These are phyloP conservation scores for Oligia fasciuncula DNA, from an alignment of 2,888 invertebrate species.

Conservation along the genomic window DNA sequence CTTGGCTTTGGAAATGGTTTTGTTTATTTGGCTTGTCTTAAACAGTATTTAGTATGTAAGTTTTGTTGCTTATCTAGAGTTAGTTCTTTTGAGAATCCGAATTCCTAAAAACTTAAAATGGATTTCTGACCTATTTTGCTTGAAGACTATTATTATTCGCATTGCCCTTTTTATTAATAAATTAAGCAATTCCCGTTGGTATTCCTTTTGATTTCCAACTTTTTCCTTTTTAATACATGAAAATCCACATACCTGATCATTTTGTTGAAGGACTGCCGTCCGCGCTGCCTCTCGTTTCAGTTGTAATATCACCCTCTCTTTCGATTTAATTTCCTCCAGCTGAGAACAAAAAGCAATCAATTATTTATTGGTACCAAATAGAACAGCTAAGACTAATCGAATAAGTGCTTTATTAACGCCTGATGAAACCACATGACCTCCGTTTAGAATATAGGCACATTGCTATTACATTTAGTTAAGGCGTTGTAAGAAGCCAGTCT, in stretches of 20 bases:
- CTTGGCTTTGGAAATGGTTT: constrained; percentile 12
- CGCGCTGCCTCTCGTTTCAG: constrained; percentile 84
- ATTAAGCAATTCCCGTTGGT: neutral
- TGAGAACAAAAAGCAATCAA: constrained; percentile 75
- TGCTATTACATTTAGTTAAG: constrained; percentile 45
- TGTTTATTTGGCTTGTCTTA: constrained; percentile 14
- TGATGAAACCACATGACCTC: constrained; percentile 13
- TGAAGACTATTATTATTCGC: neutral
- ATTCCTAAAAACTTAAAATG: neutral
- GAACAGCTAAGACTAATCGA: neutral
- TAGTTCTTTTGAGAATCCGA: neutral
- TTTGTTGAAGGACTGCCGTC: constrained; percentile 74
- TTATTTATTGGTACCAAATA: neutral
- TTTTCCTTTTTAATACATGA: neutral
- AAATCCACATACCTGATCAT: constrained; percentile 80
- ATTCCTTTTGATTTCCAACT: neutral
- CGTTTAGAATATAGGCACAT: constrained; percentile 5
- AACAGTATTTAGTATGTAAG: neutral
- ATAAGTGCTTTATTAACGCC: constrained; percentile 21
- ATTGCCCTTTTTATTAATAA: too few species aligned
- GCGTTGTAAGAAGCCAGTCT: constrained; percentile 26
- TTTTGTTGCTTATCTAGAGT: neutral
- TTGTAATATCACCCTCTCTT: constrained; percentile 91
- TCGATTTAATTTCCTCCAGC: constrained; percentile 93
- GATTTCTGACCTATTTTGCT: neutral